Conservation (phyloP, 2,113 vertebrate species). For the Sinocyclocheilus maitianheensis region DNA sequence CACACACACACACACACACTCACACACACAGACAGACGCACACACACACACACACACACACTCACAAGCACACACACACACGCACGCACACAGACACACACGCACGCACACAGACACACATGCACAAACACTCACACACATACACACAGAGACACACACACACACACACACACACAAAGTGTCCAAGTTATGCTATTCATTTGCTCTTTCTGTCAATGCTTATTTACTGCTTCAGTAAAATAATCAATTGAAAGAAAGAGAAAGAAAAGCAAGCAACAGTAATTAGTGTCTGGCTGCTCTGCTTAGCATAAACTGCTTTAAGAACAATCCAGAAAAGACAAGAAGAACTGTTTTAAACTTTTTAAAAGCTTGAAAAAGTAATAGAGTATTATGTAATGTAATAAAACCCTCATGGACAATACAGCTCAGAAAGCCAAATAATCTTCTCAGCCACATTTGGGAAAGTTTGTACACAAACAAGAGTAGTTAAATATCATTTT, state of each 20-base stretch:
- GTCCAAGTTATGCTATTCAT: slow-evolving; percentile 16
- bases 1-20: too few relatives aligned
- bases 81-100: too few relatives aligned
- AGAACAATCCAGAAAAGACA: background rate
- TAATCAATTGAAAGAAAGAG: slow-evolving; percentile 1
- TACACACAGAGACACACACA: too few relatives aligned
- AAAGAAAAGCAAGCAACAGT: slow-evolving; percentile 9
- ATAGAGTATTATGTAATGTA: background rate
- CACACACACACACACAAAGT: background rate
- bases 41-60: too few relatives aligned
- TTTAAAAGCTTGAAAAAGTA: background rate
- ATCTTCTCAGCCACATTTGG: background rate
- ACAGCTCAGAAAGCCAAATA: background rate
- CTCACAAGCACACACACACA: too few relatives aligned
- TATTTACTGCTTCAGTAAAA: slow-evolving; percentile 9
- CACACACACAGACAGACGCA: too few relatives aligned
- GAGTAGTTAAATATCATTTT: background rate
- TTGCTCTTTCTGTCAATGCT: slow-evolving; percentile 2
- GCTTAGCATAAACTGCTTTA: background rate
- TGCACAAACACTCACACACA: too few relatives aligned
- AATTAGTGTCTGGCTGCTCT: background rate
- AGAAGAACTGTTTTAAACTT: background rate
- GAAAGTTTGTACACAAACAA: background rate
- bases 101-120: too few relatives aligned
- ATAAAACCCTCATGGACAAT: background rate